phyloP scores from a whole-genome alignment of 2,113 vertebrate genomes.

The Enhydra lutris region DNA sequence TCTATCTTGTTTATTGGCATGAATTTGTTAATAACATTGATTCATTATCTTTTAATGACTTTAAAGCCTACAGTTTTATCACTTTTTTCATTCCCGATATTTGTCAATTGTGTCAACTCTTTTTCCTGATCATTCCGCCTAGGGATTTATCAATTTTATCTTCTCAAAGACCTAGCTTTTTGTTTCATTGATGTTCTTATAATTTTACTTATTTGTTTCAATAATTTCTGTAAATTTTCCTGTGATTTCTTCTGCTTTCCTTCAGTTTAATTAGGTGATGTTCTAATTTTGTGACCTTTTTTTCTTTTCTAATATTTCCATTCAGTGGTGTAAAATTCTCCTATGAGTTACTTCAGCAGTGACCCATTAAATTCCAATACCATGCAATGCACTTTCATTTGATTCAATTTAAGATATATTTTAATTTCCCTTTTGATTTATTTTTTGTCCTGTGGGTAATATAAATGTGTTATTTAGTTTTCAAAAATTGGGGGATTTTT shows the following conservation, averaged over 20 bases:
- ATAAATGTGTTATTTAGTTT: background rate
- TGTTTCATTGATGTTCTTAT: background rate
- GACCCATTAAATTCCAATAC: background rate
- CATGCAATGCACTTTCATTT: background rate
- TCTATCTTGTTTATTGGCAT: background rate
- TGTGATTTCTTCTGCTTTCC: background rate
- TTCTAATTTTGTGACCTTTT: background rate
- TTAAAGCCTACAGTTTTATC: background rate
- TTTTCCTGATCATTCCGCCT: background rate
- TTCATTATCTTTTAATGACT: background rate
- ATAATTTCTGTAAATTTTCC: background rate
- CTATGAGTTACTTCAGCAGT: background rate
- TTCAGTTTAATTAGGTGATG: background rate
- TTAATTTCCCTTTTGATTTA: background rate
- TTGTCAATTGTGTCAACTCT: background rate
- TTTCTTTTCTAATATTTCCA: background rate
- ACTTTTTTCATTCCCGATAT: background rate
- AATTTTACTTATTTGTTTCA: background rate
- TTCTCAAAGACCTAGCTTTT: background rate
- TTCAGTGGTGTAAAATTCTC: background rate
- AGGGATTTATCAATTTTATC: background rate
- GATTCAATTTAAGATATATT: background rate
- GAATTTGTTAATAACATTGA: background rate
- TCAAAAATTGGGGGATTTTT: background rate
- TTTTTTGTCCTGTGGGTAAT: background rate